Conservation (phyloP, 2,797 vertebrate genomes). For the Diplodus puntazzo region DNA sequence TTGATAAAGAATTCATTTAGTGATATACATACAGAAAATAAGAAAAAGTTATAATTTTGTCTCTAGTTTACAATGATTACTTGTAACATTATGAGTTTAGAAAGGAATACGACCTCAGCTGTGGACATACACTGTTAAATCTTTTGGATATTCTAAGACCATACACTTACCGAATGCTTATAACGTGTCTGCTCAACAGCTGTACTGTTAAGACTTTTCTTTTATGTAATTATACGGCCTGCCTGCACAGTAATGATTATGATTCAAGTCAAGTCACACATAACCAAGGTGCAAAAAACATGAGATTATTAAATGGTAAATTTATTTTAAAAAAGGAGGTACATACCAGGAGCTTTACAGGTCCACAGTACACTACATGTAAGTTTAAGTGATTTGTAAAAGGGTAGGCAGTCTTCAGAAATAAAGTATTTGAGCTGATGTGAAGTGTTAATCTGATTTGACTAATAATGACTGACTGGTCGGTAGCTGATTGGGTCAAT, state of each 20-base stretch:
- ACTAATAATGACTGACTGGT: slow-evolving; percentile 20
- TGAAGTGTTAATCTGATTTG: slow-evolving; percentile 40
- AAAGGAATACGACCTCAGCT: background rate
- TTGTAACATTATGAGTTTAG: background rate
- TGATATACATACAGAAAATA: background rate
- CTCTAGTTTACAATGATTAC: background rate
- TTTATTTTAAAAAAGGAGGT: background rate
- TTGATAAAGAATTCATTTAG: background rate
- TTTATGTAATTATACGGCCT: background rate
- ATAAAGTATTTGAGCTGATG: slow-evolving; percentile 27
- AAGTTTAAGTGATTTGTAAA: too few species aligned
- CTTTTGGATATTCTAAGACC: background rate
- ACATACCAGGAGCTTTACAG: background rate
- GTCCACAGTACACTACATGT: too few species aligned
- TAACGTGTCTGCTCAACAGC: background rate
- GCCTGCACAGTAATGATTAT: background rate
- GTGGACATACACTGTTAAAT: background rate
- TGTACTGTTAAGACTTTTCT: background rate
- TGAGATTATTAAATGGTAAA: background rate
- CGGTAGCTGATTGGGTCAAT: background rate
- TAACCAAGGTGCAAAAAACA: background rate
- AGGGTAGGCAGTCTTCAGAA: background rate
- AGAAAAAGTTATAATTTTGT: background rate
- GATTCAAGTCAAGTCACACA: background rate
- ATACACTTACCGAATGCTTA: background rate